Percentiles rank a stretch among this genome's conserved stretches.
These are phyloP conservation scores for Nesidiocoris tenuis DNA, from an alignment of 2,888 invertebrate genomes.

Conservation along the genomic window DNA sequence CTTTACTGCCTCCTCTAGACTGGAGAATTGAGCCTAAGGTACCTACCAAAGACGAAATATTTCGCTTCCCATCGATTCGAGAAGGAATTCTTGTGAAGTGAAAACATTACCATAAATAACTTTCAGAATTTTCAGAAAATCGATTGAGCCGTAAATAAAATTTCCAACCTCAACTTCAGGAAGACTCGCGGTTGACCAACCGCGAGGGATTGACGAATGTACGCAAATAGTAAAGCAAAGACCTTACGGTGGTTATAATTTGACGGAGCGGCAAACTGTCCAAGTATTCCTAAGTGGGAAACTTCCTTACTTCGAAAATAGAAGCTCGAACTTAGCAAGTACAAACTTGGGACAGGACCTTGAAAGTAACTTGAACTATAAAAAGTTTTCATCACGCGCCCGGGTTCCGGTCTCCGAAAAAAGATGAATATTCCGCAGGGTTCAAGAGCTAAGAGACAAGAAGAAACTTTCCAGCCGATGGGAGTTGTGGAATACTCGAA, in stretches of 20 bases:
- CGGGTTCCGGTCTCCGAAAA: conserved; percentile 25
- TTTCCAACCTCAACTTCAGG: too few relatives aligned
- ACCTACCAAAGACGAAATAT: too few relatives aligned
- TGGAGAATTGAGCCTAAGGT: too few relatives aligned
- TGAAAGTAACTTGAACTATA: conserved; percentile 37
- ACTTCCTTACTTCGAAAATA: conserved; percentile 38
- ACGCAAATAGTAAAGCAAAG: not conserved
- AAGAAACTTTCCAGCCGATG: conserved; percentile 39
- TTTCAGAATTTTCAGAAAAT: too few relatives aligned
- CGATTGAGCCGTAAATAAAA: too few relatives aligned
- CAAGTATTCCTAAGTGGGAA: conserved; percentile 35
- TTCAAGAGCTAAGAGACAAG: conserved; percentile 29
- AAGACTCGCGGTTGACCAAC: too few relatives aligned
- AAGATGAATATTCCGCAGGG: conserved; percentile 31
- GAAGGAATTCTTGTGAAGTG: too few relatives aligned
- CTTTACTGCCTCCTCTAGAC: not conserved
- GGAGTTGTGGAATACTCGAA: conserved; percentile 4
- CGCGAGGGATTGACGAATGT: too few relatives aligned
- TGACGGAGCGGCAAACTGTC: conserved; percentile 23
- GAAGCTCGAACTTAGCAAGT: conserved; percentile 34
- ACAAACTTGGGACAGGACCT: conserved; percentile 34
- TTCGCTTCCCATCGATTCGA: too few relatives aligned
- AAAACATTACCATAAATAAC: too few relatives aligned
- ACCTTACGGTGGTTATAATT: conserved; percentile 23
- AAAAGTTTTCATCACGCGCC: conserved; percentile 37